These are phyloP conservation scores for Syritta pipiens DNA, from an alignment of 2,888 invertebrate species.

Conservation along the genomic window DNA sequence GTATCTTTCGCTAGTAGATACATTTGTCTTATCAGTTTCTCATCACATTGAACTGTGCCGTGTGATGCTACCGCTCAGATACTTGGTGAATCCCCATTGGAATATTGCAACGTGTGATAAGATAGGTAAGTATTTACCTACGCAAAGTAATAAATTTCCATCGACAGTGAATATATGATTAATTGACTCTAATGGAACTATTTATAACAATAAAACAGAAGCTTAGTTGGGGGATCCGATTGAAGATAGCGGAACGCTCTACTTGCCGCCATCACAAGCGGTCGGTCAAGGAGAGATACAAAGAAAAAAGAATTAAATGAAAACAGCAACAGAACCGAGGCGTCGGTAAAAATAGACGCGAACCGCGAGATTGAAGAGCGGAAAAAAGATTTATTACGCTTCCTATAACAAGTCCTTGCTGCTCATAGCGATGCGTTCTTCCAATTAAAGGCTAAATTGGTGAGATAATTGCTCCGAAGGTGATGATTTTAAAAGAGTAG, in stretches of 20 bases:
- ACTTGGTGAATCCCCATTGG: neutral
- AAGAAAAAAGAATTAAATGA: neutral
- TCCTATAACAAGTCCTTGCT: slow-evolving; percentile 26
- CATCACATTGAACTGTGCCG: slow-evolving; percentile 6
- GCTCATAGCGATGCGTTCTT: slow-evolving; percentile 30
- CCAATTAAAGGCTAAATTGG: slow-evolving; percentile 57
- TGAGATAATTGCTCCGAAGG: slow-evolving; percentile 58
- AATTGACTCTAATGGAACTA: slow-evolving; percentile 41
- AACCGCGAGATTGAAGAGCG: slow-evolving; percentile 13
- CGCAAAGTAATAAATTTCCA: slow-evolving; percentile 40
- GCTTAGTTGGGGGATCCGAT: slow-evolving; percentile 25
- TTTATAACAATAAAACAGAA: slow-evolving; percentile 48
- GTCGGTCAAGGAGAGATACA: neutral
- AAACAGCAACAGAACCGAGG: neutral
- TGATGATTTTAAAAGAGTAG: slow-evolving; percentile 57
- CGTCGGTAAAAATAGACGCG: slow-evolving; percentile 32
- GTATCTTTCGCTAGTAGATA: neutral
- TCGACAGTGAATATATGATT: slow-evolving; percentile 50
- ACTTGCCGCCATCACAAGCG: neutral
- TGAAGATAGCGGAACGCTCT: slow-evolving; percentile 1
- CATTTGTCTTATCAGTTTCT: neutral
- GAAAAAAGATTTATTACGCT: slow-evolving; percentile 54
- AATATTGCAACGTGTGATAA: slow-evolving; percentile 27
- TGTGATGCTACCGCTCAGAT: neutral
- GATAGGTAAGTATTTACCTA: slow-evolving; percentile 1